Percentiles rank a stretch among this genome's conserved stretches.
Conservation (phyloP, 2,888 invertebrate genomes). For the Achlya flavicornis region DNA sequence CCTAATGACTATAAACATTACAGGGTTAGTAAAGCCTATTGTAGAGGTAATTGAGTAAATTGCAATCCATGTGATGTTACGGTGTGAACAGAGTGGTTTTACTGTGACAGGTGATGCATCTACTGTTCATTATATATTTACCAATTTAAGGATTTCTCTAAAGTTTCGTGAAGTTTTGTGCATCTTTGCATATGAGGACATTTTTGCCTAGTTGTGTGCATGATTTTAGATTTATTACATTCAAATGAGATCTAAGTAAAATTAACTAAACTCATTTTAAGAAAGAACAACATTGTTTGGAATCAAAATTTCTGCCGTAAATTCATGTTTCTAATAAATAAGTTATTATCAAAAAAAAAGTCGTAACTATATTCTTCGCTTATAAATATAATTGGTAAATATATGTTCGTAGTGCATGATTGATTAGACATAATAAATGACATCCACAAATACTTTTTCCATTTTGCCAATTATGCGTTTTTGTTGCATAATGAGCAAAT, state of each 20-base stretch:
- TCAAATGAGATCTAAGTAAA: no score
- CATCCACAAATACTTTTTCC: constrained; percentile 65
- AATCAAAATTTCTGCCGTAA: no score
- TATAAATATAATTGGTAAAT: constrained; percentile 12
- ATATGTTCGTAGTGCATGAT: constrained; percentile 16
- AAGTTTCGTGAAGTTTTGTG: background rate
- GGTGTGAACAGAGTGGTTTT: background rate
- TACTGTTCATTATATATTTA: constrained; percentile 8
- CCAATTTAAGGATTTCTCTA: constrained; percentile 7
- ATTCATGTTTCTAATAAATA: background rate
- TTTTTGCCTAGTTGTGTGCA: background rate
- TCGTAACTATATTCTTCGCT: background rate
- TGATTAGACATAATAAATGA: constrained; percentile 67
- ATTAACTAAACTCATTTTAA: no score
- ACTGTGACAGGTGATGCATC: background rate
- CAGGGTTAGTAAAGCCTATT: background rate
- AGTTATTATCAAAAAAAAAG: no score
- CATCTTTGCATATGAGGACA: background rate
- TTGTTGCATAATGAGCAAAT: constrained; percentile 81
- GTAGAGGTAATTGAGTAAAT: background rate
- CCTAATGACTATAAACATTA: background rate
- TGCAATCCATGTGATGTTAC: constrained; percentile 3
- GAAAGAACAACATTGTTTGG: no score
- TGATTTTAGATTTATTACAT: no score
- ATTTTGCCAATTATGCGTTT: constrained; percentile 80